Conservation (phyloP, 2,797 vertebrate genomes). For the Rhadinocentrus ornatus region DNA sequence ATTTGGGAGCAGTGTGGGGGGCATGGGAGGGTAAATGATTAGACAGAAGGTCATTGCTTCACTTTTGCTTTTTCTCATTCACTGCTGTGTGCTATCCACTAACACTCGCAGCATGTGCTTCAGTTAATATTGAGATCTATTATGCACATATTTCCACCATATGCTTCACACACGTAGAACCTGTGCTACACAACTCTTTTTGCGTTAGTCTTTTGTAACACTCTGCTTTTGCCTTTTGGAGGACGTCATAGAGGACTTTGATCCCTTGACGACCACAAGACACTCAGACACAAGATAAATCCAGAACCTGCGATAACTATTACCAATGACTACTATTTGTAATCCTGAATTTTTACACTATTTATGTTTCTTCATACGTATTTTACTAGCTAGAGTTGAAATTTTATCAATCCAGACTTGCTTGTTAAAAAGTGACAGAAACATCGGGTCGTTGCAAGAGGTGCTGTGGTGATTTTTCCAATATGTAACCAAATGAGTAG, state of each 20-base stretch:
- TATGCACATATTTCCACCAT: slow-evolving; percentile 83
- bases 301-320: background rate
- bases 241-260: slow-evolving; percentile 53
- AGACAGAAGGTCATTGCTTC: slow-evolving; percentile 87
- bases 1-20: slow-evolving; percentile 84
- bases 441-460: slow-evolving; percentile 19
- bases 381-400: background rate
- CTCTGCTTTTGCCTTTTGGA: slow-evolving; percentile 24
- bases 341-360: background rate
- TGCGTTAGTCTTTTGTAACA: slow-evolving; percentile 14
- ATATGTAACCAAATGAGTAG: slow-evolving; percentile 4
- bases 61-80: slow-evolving; percentile 68
- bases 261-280: slow-evolving; percentile 45
- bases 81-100: slow-evolving; percentile 79
- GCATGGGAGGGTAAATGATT: slow-evolving; percentile 84
- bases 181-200: slow-evolving; percentile 68
- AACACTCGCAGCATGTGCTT: slow-evolving; percentile 84
- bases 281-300: slow-evolving; percentile 22
- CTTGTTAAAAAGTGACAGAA: slow-evolving; percentile 9
- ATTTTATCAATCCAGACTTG: background rate
- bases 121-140: slow-evolving; percentile 86
- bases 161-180: slow-evolving; percentile 79
- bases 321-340: slow-evolving; percentile 22
- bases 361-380: background rate
- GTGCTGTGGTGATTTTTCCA: slow-evolving; percentile 11